phyloP scores from a whole-genome alignment of 2,113 vertebrate genomes.

The Cololabis saira region DNA sequence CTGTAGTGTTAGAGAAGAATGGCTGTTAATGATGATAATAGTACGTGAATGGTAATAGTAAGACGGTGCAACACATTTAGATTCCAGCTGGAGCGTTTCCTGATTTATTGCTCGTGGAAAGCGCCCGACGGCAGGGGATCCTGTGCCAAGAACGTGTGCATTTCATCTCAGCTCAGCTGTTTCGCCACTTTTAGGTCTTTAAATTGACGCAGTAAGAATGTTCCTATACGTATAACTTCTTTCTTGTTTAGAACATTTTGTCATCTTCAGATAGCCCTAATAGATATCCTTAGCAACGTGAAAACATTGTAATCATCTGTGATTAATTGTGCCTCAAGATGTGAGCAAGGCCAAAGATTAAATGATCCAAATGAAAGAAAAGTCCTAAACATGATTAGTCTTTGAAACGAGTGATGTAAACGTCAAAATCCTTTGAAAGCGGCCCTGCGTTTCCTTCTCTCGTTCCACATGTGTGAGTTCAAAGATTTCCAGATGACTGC shows the following conservation, averaged over 20 bases:
- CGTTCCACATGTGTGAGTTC: not conserved
- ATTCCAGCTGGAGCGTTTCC: not conserved
- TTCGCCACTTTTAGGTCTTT: not conserved
- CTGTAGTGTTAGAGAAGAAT: conserved; percentile 59
- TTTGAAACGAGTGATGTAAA: too few species aligned
- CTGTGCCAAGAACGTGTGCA: not conserved
- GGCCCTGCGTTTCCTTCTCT: not conserved
- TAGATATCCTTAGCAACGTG: not conserved
- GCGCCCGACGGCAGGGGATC: conserved; percentile 18
- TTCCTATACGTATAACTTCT: not conserved
- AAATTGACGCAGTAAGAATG: not conserved
- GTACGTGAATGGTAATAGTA: not conserved
- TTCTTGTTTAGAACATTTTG: not conserved
- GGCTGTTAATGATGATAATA: conserved; percentile 16
- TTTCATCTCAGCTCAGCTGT: conserved; percentile 8
- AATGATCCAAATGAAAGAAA: too few species aligned
- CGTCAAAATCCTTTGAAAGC: not conserved
- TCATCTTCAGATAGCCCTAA: not conserved
- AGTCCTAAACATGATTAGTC: too few species aligned
- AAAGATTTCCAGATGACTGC: conserved; percentile 20
- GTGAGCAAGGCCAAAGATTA: too few species aligned
- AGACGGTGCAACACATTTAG: not conserved
- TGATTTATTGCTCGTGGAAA: conserved; percentile 49
- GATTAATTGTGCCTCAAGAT: too few species aligned
- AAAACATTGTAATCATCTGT: not conserved